A percentile compares a stretch with the other conserved stretches of the same genome.
Evolutionary conservation across 2,113 vertebrate genomes (phyloP).

Genomic region (Equus przewalskii): DNA sequence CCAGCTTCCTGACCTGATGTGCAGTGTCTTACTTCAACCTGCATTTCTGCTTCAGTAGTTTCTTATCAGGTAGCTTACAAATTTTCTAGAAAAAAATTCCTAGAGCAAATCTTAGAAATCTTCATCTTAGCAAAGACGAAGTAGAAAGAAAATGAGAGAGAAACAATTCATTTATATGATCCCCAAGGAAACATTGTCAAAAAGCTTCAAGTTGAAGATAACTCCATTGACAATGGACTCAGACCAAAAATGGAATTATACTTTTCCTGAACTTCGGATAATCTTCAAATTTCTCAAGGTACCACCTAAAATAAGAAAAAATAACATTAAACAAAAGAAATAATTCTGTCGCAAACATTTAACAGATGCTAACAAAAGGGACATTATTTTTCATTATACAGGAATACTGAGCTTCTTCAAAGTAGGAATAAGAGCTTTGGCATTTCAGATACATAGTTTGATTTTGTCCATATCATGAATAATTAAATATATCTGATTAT

Average conservation of each 20-base stretch:
- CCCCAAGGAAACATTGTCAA: fast-evolving
- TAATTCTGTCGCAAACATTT: not conserved
- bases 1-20: fast-evolving
- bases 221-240: not conserved
- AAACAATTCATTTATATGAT: not conserved
- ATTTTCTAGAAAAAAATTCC: not conserved
- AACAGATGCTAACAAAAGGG: not conserved
- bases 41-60: no score
- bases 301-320: slow-evolving; percentile 92
- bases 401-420: not conserved
- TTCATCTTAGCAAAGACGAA: not conserved
- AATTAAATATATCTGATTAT: not conserved
- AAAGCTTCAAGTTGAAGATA: not conserved
- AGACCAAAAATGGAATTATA: slow-evolving; percentile 94
- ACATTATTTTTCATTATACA: not conserved
- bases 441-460: not conserved
- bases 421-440: not conserved
- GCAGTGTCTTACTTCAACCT: fast-evolving
- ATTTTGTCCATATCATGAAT: not conserved
- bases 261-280: slow-evolving; percentile 95
- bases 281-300: slow-evolving; percentile 95
- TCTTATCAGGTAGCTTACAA: not conserved
- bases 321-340: not conserved
- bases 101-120: not conserved
- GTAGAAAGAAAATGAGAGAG: not conserved